A percentile compares a stretch with the other conserved stretches of the same genome.
These are phyloP conservation scores for Drosophila takahashii DNA, from an alignment of 1,140 invertebrate species.

Conservation along the genomic window DNA sequence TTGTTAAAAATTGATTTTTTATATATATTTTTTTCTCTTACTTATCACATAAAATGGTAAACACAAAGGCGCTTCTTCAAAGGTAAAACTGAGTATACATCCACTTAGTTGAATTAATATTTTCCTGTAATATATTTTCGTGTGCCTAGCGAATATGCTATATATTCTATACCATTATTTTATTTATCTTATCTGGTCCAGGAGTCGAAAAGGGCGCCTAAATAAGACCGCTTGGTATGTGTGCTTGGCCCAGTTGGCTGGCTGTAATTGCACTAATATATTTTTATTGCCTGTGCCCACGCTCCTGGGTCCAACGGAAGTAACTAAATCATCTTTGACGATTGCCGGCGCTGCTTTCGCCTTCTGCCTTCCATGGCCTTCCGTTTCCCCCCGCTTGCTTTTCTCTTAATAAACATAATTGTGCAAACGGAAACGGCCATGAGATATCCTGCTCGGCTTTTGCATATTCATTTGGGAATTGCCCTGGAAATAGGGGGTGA, in stretches of 20 bases:
- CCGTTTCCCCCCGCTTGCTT: slow-evolving; percentile 25
- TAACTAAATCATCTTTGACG: slow-evolving; percentile 83
- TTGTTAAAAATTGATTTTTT: no score
- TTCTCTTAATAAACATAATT: slow-evolving; percentile 81
- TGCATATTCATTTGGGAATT: slow-evolving; percentile 83
- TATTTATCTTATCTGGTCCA: slow-evolving; percentile 23
- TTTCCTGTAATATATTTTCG: neutral
- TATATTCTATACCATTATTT: slow-evolving; percentile 20
- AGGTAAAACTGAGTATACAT: neutral
- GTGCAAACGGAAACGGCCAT: slow-evolving; percentile 78
- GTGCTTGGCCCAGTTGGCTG: slow-evolving; percentile 55
- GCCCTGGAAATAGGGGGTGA: slow-evolving; percentile 1
- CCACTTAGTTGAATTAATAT: slow-evolving; percentile 8
- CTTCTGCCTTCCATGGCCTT: neutral
- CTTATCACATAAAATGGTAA: no score
- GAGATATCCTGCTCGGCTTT: slow-evolving; percentile 76
- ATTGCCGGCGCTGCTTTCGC: slow-evolving; percentile 53
- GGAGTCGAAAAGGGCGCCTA: slow-evolving; percentile 51
- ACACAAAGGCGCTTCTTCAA: neutral
- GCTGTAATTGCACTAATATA: slow-evolving; percentile 83
- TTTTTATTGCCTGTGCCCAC: slow-evolving; percentile 71
- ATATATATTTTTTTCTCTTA: no score
- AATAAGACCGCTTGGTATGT: slow-evolving; percentile 55
- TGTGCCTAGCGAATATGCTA: neutral
- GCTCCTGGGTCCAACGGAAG: slow-evolving; percentile 55